Conservation (phyloP, 2,797 vertebrate genomes). For the Halcyon badia region DNA sequence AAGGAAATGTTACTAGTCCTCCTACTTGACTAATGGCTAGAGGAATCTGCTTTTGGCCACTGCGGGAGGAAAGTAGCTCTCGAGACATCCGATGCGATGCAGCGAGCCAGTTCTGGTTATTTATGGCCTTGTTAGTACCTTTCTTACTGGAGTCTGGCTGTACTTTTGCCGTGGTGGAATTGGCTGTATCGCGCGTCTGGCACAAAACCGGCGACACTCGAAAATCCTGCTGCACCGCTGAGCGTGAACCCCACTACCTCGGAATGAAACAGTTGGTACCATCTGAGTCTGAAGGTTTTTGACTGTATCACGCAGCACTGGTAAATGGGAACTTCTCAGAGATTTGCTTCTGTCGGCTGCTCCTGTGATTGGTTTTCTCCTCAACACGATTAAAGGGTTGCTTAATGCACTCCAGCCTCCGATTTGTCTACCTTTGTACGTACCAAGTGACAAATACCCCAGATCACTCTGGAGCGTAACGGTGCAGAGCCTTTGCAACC, state of each 20-base stretch:
- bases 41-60: constrained; percentile 36
- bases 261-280: neutral
- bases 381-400: neutral
- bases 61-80: neutral
- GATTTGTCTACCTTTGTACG: neutral
- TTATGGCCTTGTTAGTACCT: neutral
- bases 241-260: neutral
- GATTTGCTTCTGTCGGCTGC: neutral
- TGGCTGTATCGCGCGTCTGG: accelerated
- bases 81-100: neutral
- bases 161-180: neutral
- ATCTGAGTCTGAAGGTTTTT: neutral
- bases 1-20: constrained; percentile 53
- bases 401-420: neutral
- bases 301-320: too few relatives aligned
- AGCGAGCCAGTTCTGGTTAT: neutral
- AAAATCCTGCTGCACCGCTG: neutral
- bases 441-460: neutral
- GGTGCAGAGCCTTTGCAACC: too few relatives aligned
- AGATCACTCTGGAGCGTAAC: neutral
- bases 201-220: neutral
- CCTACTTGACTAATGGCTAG: neutral
- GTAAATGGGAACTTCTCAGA: neutral
- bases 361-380: neutral
- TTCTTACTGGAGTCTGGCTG: neutral